Evolutionary conservation across 2,888 invertebrate genomes (phyloP).

Genomic region (Brachyopa scutellaris): DNA sequence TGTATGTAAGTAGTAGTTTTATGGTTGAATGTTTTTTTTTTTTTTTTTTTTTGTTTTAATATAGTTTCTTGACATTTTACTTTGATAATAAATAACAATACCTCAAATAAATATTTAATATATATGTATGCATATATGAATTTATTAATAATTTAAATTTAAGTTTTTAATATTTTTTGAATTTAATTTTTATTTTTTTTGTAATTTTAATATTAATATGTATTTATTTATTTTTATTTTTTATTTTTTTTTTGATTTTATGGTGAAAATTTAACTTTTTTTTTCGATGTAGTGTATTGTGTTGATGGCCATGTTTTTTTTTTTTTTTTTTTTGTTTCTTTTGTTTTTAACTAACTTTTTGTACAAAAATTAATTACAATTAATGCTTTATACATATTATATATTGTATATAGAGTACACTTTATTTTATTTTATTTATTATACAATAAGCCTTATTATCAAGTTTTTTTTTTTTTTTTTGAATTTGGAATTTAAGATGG

Average conservation of each 20-base stretch:
- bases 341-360: slow-evolving; percentile 36
- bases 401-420: background rate
- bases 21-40: background rate
- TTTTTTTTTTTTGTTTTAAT: background rate
- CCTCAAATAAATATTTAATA: slow-evolving; percentile 20
- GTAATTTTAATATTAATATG: background rate
- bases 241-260: background rate
- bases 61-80: no score
- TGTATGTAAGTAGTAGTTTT: background rate
- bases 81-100: slow-evolving; percentile 21
- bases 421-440: background rate
- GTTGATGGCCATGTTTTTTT: slow-evolving; percentile 40
- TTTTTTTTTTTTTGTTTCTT: slow-evolving; percentile 8
- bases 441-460: slow-evolving; percentile 26
- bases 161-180: background rate
- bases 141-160: slow-evolving; percentile 1
- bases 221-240: background rate
- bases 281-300: slow-evolving; percentile 60
- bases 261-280: slow-evolving; percentile 26
- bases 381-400: slow-evolving; percentile 5
- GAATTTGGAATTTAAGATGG: background rate
- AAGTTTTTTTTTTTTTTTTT: slow-evolving; percentile 1
- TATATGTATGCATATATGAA: slow-evolving; percentile 31
- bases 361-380: slow-evolving; percentile 45
- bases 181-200: background rate